Base-by-base conservation (phyloP, 1,140 invertebrate genomes). In the Olivierus martensii region DNA sequence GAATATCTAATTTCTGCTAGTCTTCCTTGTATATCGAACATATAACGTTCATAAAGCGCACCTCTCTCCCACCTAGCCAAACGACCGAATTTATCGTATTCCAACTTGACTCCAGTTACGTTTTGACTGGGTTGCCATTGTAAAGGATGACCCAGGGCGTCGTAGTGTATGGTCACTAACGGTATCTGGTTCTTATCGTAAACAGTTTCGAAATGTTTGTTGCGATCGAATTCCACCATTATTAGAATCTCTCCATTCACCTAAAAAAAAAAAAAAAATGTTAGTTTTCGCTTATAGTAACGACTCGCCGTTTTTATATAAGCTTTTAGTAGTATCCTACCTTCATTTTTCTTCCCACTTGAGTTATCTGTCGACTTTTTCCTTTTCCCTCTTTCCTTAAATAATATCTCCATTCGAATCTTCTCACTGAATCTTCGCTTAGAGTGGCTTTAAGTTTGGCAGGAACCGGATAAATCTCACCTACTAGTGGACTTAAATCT, bases 51-150 rank as follows among this genome's bases (percentile, higher is more conserved):
- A 60, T 83, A 80, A 5, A 84, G 79, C 0, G 78, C 75, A 2
- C 90, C 91, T 83, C 91, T 92, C 62, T 81, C 80, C 88, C 91
- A 94, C 14, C 80, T 80, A 56, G 87, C 82, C n/a, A 95, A 79
- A 50, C 88, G 77, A 60, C 92, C 91, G 68, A 90, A 91, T 51
- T 73, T 56, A 55, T 66, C 67, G 59, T 73, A 73, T 1, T 67
- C 67, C 6, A 73, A 59, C 53, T 67, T 69, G 36, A 73, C 60
- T 11, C 61, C 55, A 15, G 68, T 61, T 46, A 71, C 62, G 22
- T 62, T 65, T 44, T 62, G 66, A 19, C 61, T 61, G 9, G 71
- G 69, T n/a, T 65, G 59, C 63, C 71, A 69, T 42, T 64, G 63
- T 9, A 63, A 58, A 74, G 90, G 89, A 19, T 92, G 69, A 1